A percentile compares a stretch with the other conserved stretches of the same genome.
Conservation (phyloP, 2,113 vertebrate species). For the Phaethornis superciliosus region DNA sequence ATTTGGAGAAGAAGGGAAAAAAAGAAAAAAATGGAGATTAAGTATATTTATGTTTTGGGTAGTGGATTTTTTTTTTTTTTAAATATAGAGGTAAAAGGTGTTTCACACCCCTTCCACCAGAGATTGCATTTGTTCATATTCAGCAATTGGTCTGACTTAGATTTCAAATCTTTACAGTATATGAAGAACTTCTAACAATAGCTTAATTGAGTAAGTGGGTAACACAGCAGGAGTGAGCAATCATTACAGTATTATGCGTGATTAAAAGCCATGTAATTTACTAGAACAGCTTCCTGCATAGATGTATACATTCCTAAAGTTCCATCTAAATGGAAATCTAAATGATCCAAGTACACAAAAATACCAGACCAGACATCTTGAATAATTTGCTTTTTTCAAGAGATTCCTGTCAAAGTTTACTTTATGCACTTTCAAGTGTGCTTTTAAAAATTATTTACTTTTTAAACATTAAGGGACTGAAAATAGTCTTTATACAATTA, state of each 20-base stretch:
- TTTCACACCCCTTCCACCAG: not conserved
- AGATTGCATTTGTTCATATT: not conserved
- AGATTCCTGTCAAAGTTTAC: not conserved
- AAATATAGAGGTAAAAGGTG: not conserved
- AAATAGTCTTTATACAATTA: not conserved
- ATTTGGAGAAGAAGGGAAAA: not conserved
- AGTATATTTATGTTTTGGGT: not conserved
- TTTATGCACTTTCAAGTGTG: not conserved
- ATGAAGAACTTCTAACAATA: not conserved
- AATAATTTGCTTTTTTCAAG: not conserved
- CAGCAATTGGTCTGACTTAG: not conserved
- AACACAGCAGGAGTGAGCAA: not conserved
- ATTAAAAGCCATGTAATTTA: not conserved
- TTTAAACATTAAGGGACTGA: not conserved
- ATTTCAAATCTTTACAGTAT: not conserved
- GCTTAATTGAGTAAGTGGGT: not conserved
- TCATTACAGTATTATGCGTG: rapidly evolving
- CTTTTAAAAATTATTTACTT: not conserved
- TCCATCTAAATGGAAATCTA: not conserved
- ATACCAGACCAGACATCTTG: not conserved
- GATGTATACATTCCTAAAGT: not conserved
- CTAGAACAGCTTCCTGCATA: not conserved
- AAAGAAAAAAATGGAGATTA: not conserved
- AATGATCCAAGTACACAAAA: not conserved
- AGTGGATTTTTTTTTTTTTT: no score